Percentiles rank a stretch among this genome's conserved stretches.
Evolutionary conservation across 2,888 invertebrate species (phyloP).

Genomic region (Tachina fera): DNA sequence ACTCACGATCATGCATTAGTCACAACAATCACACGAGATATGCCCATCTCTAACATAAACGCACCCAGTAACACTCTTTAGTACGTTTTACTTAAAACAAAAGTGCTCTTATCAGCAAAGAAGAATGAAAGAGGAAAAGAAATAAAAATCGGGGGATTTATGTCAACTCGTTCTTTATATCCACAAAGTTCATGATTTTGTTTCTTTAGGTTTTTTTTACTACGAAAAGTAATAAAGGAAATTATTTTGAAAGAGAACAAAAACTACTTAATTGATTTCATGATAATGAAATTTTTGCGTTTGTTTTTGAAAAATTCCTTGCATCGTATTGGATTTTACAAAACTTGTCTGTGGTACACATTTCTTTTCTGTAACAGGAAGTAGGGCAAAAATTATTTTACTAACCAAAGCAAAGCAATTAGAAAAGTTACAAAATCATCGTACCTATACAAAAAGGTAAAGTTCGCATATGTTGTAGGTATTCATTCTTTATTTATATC

Average conservation of each 20-base stretch:
- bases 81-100: neutral
- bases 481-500: too few relatives aligned
- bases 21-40: too few relatives aligned
- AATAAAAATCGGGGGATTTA: constrained; percentile 42
- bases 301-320: neutral
- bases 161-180: constrained; percentile 42
- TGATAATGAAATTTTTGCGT: constrained; percentile 16
- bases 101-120: constrained; percentile 54
- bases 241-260: neutral
- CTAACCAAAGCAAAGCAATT: too few relatives aligned
- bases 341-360: neutral
- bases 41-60: neutral
- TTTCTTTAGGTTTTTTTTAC: constrained; percentile 28
- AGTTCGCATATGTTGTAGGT: too few relatives aligned
- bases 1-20: too few relatives aligned
- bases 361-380: constrained; percentile 1
- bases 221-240: constrained; percentile 50
- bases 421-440: too few relatives aligned
- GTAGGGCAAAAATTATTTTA: too few relatives aligned
- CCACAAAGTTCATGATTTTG: constrained; percentile 21
- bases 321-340: neutral
- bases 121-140: constrained; percentile 18
- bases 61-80: constrained; percentile 60
- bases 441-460: too few relatives aligned
- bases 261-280: neutral